Percentiles rank a stretch among this genome's conserved stretches.
Conservation (phyloP, 2,888 invertebrate species). For the Autographa pulchrina region DNA sequence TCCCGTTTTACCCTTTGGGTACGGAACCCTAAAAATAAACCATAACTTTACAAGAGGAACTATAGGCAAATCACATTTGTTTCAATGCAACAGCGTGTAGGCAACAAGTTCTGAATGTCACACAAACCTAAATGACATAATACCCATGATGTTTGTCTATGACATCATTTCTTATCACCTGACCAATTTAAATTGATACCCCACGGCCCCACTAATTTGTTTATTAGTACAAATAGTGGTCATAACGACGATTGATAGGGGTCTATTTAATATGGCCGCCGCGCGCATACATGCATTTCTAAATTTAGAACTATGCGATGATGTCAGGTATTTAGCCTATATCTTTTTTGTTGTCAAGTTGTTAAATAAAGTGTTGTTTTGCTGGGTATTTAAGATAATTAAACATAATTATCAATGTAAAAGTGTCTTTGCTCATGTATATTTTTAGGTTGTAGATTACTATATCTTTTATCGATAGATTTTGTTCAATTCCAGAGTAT, state of each 20-base stretch:
- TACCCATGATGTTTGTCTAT: conserved; percentile 66
- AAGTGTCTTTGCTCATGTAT: conserved; percentile 9
- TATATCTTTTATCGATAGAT: conserved; percentile 47
- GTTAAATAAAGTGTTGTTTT: conserved; percentile 29
- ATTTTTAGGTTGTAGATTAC: conserved; percentile 27
- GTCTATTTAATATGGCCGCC: conserved; percentile 63
- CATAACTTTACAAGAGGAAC: not conserved
- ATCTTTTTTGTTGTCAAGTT: conserved; percentile 44
- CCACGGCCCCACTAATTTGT: conserved; percentile 56
- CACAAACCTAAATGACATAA: conserved; percentile 63
- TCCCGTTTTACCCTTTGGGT: too few relatives aligned
- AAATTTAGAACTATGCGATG: conserved; percentile 79
- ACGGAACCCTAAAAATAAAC: not conserved
- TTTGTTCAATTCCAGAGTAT: conserved; percentile 30
- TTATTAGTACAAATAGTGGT: conserved; percentile 58
- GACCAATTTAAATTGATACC: conserved; percentile 69
- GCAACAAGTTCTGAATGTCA: conserved; percentile 55
- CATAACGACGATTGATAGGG: conserved; percentile 66
- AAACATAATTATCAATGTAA: conserved; percentile 20
- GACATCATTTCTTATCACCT: conserved; percentile 78
- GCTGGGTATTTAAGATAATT: conserved; percentile 41
- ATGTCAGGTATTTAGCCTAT: conserved; percentile 71
- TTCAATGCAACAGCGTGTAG: conserved; percentile 19
- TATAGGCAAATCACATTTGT: not conserved
- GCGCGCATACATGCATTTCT: conserved; percentile 78